Evolutionary conservation across 37 sponge, comb jelly and placozoan species (phyloP).

Genomic region (Beroe forskalii): DNA sequence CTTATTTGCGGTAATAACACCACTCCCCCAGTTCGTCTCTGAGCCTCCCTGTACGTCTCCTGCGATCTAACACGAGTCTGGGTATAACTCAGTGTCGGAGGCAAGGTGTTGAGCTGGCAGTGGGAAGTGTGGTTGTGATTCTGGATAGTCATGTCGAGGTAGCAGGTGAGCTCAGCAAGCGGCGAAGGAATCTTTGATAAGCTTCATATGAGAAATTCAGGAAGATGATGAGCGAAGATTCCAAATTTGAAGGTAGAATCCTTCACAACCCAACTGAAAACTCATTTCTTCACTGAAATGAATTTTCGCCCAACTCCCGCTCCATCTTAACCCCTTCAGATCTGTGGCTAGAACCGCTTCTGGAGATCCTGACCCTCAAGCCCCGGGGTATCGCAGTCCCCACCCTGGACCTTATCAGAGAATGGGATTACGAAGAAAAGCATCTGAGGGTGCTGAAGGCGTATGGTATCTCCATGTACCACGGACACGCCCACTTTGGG

Average conservation of each 20-base stretch:
- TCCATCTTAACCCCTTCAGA: too few species aligned
- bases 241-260: too few species aligned
- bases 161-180: too few species aligned
- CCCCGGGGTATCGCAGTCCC: constrained; percentile 9
- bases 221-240: too few species aligned
- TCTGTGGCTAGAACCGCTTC: constrained; percentile 14
- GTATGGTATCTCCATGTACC: background rate
- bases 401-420: constrained; percentile 17
- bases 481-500: background rate
- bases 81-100: background rate
- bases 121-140: constrained; percentile 25
- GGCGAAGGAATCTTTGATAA: too few species aligned
- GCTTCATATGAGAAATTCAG: too few species aligned
- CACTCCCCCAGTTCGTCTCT: background rate
- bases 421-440: background rate
- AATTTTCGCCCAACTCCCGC: too few species aligned
- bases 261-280: too few species aligned
- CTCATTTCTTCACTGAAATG: too few species aligned
- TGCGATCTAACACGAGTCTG: background rate
- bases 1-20: too few species aligned
- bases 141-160: constrained; percentile 25
- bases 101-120: background rate
- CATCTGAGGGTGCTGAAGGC: background rate
- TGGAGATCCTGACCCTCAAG: background rate
- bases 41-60: background rate